Base-by-base conservation (phyloP, 1,140 invertebrate genomes). In the Drosophila punjabiensis region DNA sequence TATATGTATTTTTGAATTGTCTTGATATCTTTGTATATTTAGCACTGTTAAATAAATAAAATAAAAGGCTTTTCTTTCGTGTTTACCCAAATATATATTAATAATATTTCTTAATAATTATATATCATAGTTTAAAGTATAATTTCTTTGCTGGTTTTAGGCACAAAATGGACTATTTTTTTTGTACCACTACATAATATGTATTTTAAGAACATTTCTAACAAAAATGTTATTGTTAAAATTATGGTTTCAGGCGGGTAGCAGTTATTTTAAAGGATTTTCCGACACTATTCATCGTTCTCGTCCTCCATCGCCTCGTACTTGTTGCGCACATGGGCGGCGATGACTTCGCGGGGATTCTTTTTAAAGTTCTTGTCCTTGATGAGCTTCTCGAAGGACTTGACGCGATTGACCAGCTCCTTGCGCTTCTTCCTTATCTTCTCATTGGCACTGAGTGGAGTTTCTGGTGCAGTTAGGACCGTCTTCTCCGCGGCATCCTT, bases 331-430 rank as follows among this genome's bases (percentile, higher is more conserved):
- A 93, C 58, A 24, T 81, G 81, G 55, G 77, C 64, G 2, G 80
- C 69, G n/a, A 93, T 64, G 1, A 81, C 56, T 45, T 85, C 85
- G 0, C 88, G 75, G 20, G 92, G 92, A 71, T 93, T 92, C 41
- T 82, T 62, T 28, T 73, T 87, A 8, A 92, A 93, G 30, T 92
- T 78, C 9, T 91, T 89, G 52, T 92, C 85, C 45, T 92, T 93
- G 3, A 93, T 65, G 5, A 93, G 43, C 20, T 86, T 82, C 39
- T 92, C 77, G n/a, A 82, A 86, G 9, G 79, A 81, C 3, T 80
- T 70, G 1, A 88, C 81, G 37, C 81, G 74, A 2, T 77, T 81
- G 0, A 86, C 73, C 32, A 85, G 48, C 16, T 92, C 79, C 1
- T 56, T 59, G 20, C 85, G 84, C 63, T 91, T 92, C 41, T 92